Evolutionary conservation across 37 sponge, comb jelly and placozoan species (phyloP).

Genomic region (Petrosia ficiformis): DNA sequence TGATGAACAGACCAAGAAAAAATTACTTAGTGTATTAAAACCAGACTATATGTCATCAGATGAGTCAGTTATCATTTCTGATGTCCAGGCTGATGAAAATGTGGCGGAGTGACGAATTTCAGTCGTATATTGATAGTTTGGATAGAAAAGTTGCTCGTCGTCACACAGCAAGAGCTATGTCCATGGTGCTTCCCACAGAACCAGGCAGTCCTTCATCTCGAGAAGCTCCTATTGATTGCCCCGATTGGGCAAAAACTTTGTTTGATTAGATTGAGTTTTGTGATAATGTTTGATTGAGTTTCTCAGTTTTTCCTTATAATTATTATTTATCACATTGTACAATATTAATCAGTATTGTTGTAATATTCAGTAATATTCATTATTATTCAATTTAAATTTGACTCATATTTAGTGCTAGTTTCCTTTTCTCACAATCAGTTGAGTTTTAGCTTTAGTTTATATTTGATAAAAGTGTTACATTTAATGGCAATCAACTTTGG

Average conservation of each 20-base stretch:
- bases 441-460: no score
- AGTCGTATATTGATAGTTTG: background rate
- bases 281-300: no score
- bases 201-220: background rate
- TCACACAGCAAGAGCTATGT: background rate
- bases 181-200: background rate
- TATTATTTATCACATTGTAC: no score
- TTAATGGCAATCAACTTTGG: no score
- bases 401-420: no score
- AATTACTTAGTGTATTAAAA: background rate
- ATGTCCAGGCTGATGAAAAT: background rate
- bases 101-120: background rate
- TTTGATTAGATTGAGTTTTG: no score
- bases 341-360: no score
- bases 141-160: background rate
- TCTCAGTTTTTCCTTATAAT: no score
- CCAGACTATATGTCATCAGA: background rate
- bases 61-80: background rate
- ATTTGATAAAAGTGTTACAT: no score
- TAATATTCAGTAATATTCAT: no score
- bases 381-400: no score
- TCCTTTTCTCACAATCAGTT: no score
- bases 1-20: background rate
- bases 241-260: background rate
- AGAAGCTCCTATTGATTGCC: background rate